phyloP scores from a whole-genome alignment of 2,797 vertebrate species.

The Anisognathus igniventris region DNA sequence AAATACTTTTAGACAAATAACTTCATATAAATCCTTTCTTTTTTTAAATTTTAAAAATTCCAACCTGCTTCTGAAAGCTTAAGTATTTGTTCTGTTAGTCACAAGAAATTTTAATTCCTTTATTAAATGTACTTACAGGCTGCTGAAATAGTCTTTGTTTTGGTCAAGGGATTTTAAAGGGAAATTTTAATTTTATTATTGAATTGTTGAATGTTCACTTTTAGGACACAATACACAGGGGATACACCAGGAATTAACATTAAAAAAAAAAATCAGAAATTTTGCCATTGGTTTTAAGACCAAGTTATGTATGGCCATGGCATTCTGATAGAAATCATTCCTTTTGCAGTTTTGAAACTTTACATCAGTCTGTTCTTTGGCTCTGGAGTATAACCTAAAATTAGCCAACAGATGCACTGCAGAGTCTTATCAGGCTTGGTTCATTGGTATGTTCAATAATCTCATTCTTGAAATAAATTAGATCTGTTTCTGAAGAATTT shows the following conservation, averaged over 20 bases:
- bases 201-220: background rate
- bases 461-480: background rate
- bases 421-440: background rate
- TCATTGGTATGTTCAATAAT: background rate
- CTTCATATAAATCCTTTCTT: background rate
- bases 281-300: background rate
- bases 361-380: background rate
- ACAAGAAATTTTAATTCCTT: background rate
- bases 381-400: background rate
- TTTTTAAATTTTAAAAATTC: background rate
- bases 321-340: background rate
- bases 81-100: background rate
- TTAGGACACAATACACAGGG: background rate
- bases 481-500: background rate
- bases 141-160: background rate
- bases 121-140: background rate
- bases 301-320: accelerated
- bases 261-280: background rate
- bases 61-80: background rate
- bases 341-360: background rate
- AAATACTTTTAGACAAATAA: slow-evolving; percentile 2
- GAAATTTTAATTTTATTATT: background rate
- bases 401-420: background rate
- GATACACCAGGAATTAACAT: background rate
- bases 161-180: background rate